phyloP scores from a whole-genome alignment of 2,113 vertebrate genomes.

The Columbina picui region DNA sequence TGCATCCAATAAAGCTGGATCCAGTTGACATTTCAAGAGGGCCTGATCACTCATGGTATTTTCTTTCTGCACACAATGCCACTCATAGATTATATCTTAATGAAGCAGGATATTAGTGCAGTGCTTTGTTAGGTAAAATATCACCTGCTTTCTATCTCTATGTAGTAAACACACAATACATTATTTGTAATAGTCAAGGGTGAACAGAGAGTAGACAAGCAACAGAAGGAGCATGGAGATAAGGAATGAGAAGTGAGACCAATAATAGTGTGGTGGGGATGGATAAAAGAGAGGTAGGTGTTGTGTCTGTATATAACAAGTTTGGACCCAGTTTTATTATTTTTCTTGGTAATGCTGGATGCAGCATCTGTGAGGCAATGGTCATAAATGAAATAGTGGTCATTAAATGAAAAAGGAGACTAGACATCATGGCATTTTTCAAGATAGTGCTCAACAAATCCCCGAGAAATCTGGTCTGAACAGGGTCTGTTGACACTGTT shows the following conservation, averaged over 20 bases:
- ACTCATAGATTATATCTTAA: not conserved
- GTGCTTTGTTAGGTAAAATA: not conserved
- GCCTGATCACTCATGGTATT: not conserved
- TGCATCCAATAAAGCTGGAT: not conserved
- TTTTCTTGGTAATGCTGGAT: not conserved
- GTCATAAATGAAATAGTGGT: not conserved
- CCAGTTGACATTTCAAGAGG: not conserved
- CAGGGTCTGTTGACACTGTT: not conserved
- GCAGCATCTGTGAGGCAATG: not conserved
- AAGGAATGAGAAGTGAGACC: not conserved
- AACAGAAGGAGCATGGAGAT: not conserved
- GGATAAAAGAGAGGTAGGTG: not conserved
- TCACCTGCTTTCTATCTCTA: not conserved
- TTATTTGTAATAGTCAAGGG: not conserved
- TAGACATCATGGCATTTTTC: not conserved
- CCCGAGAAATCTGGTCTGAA: not conserved
- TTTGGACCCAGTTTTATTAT: not conserved
- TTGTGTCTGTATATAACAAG: not conserved
- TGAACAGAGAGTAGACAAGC: not conserved
- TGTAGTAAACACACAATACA: not conserved
- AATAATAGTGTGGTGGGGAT: not conserved
- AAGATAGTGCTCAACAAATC: not conserved
- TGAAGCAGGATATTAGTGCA: not conserved
- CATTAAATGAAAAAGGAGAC: not conserved
- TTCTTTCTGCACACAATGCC: not conserved